A percentile compares a stretch with the other conserved stretches of the same genome.
Conservation (phyloP, 1,140 invertebrate species). For the Caenorhabditis elegans region WBcel235 BX284606.5:13659001-13659500, state of each 20-base stretch:
- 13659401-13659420: too few species aligned
- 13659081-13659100: not conserved
- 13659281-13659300: not conserved
- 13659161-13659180: constrained; percentile 10
- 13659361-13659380: not conserved
- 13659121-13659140: too few species aligned
- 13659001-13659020: not conserved
- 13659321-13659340: not conserved
- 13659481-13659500: not conserved
- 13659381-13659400: too few species aligned
- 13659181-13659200: not conserved
- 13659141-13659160: not conserved
- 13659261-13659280: constrained; percentile 21
- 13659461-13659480: not conserved
- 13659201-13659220: not conserved
- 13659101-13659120: not conserved
- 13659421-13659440: too few species aligned
- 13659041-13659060: not conserved
- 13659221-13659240: not conserved
- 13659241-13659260: not conserved
- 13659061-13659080: not conserved
- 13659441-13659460: not conserved
- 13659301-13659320: not conserved
- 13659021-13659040: not conserved
- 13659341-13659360: not conserved